These are phyloP conservation scores for Drosophila recens DNA, from an alignment of 2,888 invertebrate genomes.

Conservation along the genomic window DNA sequence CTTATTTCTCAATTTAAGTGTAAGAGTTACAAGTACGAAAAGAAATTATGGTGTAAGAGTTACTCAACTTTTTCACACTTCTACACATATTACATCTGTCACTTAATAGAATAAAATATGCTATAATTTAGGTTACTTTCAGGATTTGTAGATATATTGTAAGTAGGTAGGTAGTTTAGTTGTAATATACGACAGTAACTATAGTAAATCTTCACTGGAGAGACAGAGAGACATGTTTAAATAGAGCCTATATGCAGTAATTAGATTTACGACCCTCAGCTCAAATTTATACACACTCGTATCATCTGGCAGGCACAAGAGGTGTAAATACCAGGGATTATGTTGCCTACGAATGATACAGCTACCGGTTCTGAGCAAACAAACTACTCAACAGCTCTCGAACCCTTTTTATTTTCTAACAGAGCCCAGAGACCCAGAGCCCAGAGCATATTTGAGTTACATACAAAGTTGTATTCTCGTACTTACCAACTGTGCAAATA, in stretches of 20 bases:
- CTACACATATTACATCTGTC: not conserved
- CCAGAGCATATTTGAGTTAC: not conserved
- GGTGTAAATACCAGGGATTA: constrained; percentile 75
- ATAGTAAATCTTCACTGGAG: not conserved
- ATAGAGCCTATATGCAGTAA: constrained; percentile 21
- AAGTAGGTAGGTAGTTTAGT: not conserved
- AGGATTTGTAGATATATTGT: not conserved
- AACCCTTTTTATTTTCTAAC: constrained; percentile 31
- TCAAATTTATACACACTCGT: constrained; percentile 6
- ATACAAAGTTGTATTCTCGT: constrained; percentile 4
- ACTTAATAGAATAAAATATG: not conserved
- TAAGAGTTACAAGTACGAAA: not conserved
- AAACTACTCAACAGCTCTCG: constrained; percentile 39
- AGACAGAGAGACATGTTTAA: constrained; percentile 14
- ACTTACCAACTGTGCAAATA: constrained; percentile 62
- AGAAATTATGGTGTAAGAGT: not conserved
- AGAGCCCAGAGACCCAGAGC: not conserved
- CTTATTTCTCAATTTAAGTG: not conserved
- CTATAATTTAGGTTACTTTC: not conserved
- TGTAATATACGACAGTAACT: constrained; percentile 10
- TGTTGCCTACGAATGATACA: constrained; percentile 53
- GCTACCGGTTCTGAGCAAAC: constrained; percentile 61
- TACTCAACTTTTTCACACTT: not conserved
- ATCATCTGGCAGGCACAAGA: constrained; percentile 31
- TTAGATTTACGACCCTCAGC: constrained; percentile 35